Evolutionary conservation across 2,797 vertebrate species (phyloP).

Genomic region (Microctenopoma steveboyesi): DNA sequence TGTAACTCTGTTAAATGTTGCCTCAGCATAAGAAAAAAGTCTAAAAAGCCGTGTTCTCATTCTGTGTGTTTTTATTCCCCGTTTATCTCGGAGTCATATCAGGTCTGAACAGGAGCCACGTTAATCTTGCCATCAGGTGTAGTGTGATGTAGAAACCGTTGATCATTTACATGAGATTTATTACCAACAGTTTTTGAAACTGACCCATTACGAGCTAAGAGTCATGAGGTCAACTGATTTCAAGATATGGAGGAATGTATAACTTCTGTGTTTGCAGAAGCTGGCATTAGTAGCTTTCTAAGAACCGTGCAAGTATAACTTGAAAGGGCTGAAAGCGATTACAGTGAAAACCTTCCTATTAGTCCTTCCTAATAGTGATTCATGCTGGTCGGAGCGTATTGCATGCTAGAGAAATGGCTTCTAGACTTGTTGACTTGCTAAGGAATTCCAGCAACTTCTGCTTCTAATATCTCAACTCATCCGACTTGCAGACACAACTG

Average conservation of each 20-base stretch:
- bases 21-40: conserved; percentile 6
- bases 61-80: not conserved
- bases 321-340: conserved; percentile 32
- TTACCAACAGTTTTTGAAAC: conserved; percentile 11
- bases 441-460: conserved; percentile 62
- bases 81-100: conserved; percentile 18
- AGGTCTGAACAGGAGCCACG: not conserved
- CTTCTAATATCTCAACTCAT: conserved; percentile 62
- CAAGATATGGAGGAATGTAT: not conserved
- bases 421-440: conserved; percentile 55
- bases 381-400: conserved; percentile 33
- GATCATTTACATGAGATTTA: conserved; percentile 3
- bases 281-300: conserved; percentile 2
- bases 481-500: conserved; percentile 19
- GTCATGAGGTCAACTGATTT: not conserved
- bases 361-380: conserved; percentile 44
- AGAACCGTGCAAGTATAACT: not conserved
- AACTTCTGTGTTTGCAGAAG: conserved; percentile 15
- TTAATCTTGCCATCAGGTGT: conserved; percentile 8
- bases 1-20: not conserved
- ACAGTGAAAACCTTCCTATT: conserved; percentile 43
- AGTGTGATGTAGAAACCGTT: not conserved
- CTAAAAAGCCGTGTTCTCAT: not conserved
- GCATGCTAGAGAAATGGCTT: conserved; percentile 59
- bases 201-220: not conserved